Evolutionary conservation across 2,113 vertebrate species (phyloP).

Genomic region (Cricetomys ansorgei): DNA sequence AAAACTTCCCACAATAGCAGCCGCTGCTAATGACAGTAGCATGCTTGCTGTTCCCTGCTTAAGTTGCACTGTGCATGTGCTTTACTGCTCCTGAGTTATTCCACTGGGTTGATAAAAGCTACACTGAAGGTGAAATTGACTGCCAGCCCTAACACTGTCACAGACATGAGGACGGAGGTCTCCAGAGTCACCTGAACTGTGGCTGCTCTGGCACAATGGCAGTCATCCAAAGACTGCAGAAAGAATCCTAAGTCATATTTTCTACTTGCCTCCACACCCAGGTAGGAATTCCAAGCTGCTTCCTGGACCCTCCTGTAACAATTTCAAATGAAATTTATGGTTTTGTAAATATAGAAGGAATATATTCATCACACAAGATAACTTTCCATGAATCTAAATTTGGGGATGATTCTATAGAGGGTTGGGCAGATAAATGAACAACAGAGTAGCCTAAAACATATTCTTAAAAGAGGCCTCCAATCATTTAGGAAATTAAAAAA

Average conservation of each 20-base stretch:
- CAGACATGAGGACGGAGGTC: rapidly evolving
- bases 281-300: neutral
- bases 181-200: no score
- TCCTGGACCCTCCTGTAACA: neutral
- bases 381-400: neutral
- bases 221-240: no score
- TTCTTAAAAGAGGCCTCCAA: neutral
- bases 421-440: neutral
- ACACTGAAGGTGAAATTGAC: no score
- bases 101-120: neutral
- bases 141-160: neutral
- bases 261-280: neutral
- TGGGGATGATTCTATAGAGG: neutral
- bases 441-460: neutral
- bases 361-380: neutral
- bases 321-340: neutral
- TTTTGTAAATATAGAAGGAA: neutral
- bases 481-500: slow-evolving; percentile 13
- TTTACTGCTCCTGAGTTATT: neutral
- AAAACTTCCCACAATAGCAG: neutral
- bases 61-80: neutral
- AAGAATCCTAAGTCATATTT: neutral
- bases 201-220: neutral
- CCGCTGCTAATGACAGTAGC: neutral
- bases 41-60: no score